Base-by-base conservation (phyloP, 2,113 vertebrate species). In the Syngnathus typhle region DNA sequence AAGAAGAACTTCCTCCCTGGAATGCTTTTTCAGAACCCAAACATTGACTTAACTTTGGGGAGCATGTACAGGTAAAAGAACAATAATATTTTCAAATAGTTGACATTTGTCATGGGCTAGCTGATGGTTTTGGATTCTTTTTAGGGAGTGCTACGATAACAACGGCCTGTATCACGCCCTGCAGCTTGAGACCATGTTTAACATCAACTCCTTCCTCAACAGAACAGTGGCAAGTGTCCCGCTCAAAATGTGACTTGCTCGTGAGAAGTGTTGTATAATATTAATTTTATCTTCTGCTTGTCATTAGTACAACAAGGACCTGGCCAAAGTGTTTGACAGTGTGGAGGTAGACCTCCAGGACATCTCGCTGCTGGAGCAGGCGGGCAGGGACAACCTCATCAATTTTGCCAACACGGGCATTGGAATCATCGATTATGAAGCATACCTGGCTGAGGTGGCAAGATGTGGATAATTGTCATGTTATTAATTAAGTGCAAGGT, bases 1-100 rank as follows among this genome's bases (percentile, higher is more conserved):
- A 95, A 94, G 92, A 92, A 90, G 84, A 92, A 95, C 81, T 95
- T 94, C 60, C 92, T 99, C 36, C 93, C 96, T 60, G 95, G 92
- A 15, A 70, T 94, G 70, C 65, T 99, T 39, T 90, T 95, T 77
- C 91, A 93, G 80, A 94, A 95, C 60, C 86, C 93, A 0, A 85
- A 93, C 70, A 89, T 95, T 65, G 90, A 94, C 77, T 84, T 99
- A 83, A 98, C 95, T 49, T 13, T 91, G 8, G 90, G 89, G 64
- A 80, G 82, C 74, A 83, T 92, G 82, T 92, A 91, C 84, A 87
- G 89, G 91, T 91, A 77, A 49, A 51, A 4, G 7, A 18, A 4
- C 23, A 5, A 2, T 2, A 7, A 27, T n/a, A 23, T 15, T 32
- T 16, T 36, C 16, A 1, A 23, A 7, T 47, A 3, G 37, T 9